These are phyloP conservation scores for Amyelois transitella DNA, from an alignment of 1,140 invertebrate species.

Conservation along the genomic window DNA sequence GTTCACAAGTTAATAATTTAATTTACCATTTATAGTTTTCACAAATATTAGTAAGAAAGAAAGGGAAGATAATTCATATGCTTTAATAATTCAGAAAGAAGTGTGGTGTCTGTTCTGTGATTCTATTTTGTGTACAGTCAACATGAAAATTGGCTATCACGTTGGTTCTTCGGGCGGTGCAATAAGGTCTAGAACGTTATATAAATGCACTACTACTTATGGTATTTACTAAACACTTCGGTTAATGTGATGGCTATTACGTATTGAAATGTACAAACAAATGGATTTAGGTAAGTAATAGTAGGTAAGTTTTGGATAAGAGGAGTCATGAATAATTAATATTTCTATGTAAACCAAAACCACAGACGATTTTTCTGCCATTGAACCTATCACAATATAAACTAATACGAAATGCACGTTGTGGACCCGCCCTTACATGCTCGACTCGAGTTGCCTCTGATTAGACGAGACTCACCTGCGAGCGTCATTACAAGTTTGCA, in stretches of 20 bases:
- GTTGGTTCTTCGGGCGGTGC: neutral
- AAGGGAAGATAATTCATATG: too few relatives aligned
- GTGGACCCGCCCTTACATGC: too few relatives aligned
- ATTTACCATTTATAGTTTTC: too few relatives aligned
- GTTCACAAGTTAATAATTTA: too few relatives aligned
- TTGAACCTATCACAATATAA: too few relatives aligned
- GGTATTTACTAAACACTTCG: neutral
- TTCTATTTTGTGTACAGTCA: neutral
- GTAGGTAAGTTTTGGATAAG: neutral
- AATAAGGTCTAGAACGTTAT: neutral
- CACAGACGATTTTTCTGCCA: too few relatives aligned
- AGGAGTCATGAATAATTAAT: neutral
- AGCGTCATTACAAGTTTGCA: too few relatives aligned
- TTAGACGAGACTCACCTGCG: too few relatives aligned
- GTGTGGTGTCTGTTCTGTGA: neutral
- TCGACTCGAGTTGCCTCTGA: too few relatives aligned
- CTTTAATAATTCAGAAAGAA: neutral
- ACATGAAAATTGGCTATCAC: neutral
- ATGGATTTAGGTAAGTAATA: neutral
- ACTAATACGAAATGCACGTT: too few relatives aligned
- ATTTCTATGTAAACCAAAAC: too few relatives aligned
- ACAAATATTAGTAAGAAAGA: too few relatives aligned
- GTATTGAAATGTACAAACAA: neutral
- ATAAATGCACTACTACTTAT: neutral
- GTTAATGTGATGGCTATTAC: constrained; percentile 1